A percentile compares a stretch with the other conserved stretches of the same genome.
Evolutionary conservation across 2,888 invertebrate species (phyloP).

Genomic region (Agrotis ipsilon): DNA sequence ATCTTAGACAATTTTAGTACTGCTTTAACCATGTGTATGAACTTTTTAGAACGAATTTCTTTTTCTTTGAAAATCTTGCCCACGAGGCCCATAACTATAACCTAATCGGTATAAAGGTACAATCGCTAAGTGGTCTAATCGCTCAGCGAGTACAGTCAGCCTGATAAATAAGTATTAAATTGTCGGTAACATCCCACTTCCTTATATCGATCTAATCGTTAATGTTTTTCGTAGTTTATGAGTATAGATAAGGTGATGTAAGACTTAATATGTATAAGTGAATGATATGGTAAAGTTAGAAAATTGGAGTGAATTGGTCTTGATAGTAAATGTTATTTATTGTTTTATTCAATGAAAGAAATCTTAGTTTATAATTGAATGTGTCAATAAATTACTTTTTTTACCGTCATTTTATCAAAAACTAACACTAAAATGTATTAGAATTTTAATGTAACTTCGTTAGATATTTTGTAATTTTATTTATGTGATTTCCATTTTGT

Average conservation of each 20-base stretch:
- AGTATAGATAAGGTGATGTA: constrained; percentile 50
- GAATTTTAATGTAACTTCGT: background rate
- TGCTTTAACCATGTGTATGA: background rate
- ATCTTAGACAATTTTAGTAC: no score
- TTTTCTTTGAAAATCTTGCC: constrained; percentile 9
- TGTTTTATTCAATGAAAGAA: constrained; percentile 26
- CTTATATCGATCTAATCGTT: constrained; percentile 58
- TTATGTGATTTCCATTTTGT: background rate
- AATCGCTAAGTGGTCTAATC: constrained; percentile 50
- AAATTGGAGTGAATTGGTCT: constrained; percentile 51
- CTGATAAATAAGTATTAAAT: constrained; percentile 58
- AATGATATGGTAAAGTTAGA: constrained; percentile 45
- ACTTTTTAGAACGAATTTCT: constrained; percentile 4
- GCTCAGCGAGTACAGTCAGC: constrained; percentile 33
- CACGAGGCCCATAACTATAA: constrained; percentile 46
- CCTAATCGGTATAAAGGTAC: constrained; percentile 48
- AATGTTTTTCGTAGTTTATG: constrained; percentile 58
- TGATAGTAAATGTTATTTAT: constrained; percentile 50
- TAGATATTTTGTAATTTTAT: background rate
- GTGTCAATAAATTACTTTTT: constrained; percentile 38
- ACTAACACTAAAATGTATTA: constrained; percentile 32
- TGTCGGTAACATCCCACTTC: constrained; percentile 51
- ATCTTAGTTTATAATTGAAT: constrained; percentile 46
- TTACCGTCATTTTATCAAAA: constrained; percentile 22
- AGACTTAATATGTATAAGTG: constrained; percentile 46